Base-by-base conservation (phyloP, 2,888 invertebrate species). In the Dasypolia templi region DNA sequence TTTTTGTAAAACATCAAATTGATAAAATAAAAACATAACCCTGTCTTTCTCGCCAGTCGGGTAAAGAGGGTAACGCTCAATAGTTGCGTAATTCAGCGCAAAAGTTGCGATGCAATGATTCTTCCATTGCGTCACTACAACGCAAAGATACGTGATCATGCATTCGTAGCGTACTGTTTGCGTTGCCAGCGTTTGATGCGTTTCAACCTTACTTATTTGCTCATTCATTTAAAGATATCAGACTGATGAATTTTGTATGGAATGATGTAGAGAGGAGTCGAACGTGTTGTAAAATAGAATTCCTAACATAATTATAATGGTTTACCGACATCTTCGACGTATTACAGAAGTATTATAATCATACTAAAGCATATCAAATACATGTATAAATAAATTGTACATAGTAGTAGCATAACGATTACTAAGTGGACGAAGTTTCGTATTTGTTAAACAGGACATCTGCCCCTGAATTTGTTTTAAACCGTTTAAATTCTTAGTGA, bases 311-410 rank as follows among this genome's bases (percentile, higher is more conserved):
- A 79, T 49, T 64, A 58, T 65, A 84, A 79, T 71, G 51, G 19
- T 84, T 77, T 83, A 72, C 53, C 49, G 49, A 77, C 67, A 80
- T 82, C 69, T 81, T 83, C 79, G 78, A 71, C 71, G 85, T 86
- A 75, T 78, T 65, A 71, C 73, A 75, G 63, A 69, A 79, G 59
- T 83, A 77, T 89, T 87, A 88, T 90, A 91, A 92, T 90, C 87
- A 90, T 92, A 92, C 88, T 87, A 90, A 94, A 91, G 94, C 95
- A 95, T 95, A 95, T 95, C 95, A 94, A 87, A 86, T 82, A 84
- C 83, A 86, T 89, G 86, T 89, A 87, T 84, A 83, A 83, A 85
- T 77, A 72, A 73, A 72, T 58, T 84, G 81, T 91, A 92, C 87
- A 86, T 87, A 87, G 56, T 80, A 63, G 39, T 79, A 77, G 6